phyloP scores from a whole-genome alignment of 2,113 vertebrate genomes.

The Sinocyclocheilus rhinocerous region DNA sequence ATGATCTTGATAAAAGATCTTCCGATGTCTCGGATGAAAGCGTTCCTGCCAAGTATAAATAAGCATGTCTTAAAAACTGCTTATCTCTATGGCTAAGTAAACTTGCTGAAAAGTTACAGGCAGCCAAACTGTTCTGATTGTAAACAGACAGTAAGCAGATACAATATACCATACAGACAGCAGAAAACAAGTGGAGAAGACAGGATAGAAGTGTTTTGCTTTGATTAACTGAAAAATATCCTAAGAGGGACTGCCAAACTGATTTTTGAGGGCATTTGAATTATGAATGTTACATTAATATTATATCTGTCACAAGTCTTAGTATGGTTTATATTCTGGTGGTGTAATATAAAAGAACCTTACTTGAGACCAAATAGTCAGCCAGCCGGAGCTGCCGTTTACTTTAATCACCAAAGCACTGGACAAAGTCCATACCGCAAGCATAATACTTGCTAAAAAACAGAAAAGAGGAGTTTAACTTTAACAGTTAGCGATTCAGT shows the following conservation, averaged over 20 bases:
- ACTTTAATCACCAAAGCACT: background rate
- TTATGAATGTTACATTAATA: background rate
- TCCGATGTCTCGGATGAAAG: constrained; percentile 1
- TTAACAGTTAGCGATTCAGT: background rate
- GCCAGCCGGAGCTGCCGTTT: background rate
- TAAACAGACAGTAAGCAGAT: background rate
- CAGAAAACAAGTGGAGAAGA: background rate
- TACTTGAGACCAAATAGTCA: background rate
- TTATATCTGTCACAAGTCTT: background rate
- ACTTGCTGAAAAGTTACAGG: background rate
- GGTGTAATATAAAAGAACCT: background rate
- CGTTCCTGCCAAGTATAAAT: constrained; percentile 1
- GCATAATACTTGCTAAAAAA: background rate
- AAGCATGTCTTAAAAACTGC: constrained; percentile 6
- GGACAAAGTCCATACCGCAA: background rate
- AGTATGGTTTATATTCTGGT: background rate
- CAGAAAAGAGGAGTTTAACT: background rate
- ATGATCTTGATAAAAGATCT: constrained; percentile 7
- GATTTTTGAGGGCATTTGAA: background rate
- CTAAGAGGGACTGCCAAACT: background rate
- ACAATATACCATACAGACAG: background rate
- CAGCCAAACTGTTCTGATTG: background rate
- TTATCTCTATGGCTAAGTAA: background rate
- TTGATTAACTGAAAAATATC: background rate
- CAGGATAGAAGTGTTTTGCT: background rate